These are phyloP conservation scores for Centropus bengalensis DNA, from an alignment of 2,113 vertebrate species.

Conservation along the genomic window DNA sequence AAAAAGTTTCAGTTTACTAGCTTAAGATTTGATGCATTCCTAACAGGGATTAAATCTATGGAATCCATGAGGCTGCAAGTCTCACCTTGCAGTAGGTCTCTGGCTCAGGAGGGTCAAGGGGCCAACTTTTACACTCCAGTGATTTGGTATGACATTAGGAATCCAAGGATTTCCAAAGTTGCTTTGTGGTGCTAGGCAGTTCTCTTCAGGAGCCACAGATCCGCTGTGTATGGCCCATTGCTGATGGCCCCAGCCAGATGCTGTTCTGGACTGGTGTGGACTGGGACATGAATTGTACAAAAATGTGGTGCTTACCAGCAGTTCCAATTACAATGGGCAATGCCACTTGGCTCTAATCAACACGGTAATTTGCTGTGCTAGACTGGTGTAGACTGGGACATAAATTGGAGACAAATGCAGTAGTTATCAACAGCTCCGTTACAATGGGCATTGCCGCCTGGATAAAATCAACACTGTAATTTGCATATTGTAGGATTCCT, in stretches of 20 bases:
- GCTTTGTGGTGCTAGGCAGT: neutral
- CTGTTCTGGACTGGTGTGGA: neutral
- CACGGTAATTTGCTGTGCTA: neutral
- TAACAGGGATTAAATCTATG: neutral
- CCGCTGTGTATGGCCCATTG: rapidly evolving
- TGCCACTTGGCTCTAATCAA: neutral
- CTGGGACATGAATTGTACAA: neutral
- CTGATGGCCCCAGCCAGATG: neutral
- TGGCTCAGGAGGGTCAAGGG: neutral
- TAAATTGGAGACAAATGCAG: neutral
- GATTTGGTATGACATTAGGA: neutral
- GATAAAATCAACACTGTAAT: slow-evolving; percentile 2
- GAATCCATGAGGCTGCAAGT: neutral
- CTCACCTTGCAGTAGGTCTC: neutral
- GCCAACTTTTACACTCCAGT: neutral
- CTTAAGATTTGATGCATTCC: neutral
- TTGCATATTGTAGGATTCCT: neutral
- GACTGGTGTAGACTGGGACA: slow-evolving; percentile 2
- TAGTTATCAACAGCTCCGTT: neutral
- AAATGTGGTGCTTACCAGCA: neutral
- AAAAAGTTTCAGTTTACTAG: neutral
- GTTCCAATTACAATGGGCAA: neutral
- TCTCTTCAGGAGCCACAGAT: neutral
- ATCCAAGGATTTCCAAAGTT: neutral
- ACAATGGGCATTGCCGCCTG: neutral